Evolutionary conservation across 2,888 invertebrate species (phyloP).

Genomic region (Coremacera marginata): DNA sequence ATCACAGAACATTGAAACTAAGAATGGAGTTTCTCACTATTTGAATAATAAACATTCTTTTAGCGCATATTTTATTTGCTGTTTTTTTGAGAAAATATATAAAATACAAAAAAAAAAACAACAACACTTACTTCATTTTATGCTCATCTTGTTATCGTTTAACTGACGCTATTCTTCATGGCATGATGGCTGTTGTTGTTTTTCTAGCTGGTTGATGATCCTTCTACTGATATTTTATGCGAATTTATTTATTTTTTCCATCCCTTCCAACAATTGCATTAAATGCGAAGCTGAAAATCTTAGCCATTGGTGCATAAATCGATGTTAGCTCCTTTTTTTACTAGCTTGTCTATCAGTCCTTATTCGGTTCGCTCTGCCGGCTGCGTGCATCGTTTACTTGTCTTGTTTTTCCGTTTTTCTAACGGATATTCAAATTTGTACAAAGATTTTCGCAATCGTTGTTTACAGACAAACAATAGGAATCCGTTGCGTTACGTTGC

Average conservation of each 20-base stretch:
- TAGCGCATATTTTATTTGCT: too few species aligned
- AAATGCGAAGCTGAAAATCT: too few species aligned
- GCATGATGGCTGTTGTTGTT: neutral
- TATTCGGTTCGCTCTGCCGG: neutral
- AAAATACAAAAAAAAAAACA: neutral
- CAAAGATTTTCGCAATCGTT: slow-evolving; percentile 31
- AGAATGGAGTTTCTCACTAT: too few species aligned
- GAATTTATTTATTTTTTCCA: neutral
- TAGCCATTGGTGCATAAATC: too few species aligned
- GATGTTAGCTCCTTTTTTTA: too few species aligned
- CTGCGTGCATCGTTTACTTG: slow-evolving; percentile 12
- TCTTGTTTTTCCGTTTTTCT: slow-evolving; percentile 32
- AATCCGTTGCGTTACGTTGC: too few species aligned
- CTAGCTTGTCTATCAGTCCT: neutral
- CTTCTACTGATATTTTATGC: neutral
- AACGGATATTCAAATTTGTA: slow-evolving; percentile 35
- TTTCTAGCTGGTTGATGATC: slow-evolving; percentile 4
- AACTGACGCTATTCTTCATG: neutral
- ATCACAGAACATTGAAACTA: too few species aligned
- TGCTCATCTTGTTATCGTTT: too few species aligned
- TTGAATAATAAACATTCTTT: too few species aligned
- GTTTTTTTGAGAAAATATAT: too few species aligned
- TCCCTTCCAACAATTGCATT: too few species aligned
- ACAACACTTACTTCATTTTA: neutral
- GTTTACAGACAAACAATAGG: slow-evolving; percentile 5